Percentiles rank a stretch among this genome's conserved stretches.
phyloP scores from a whole-genome alignment of 2,113 vertebrate genomes.

The Carettochelys insculpta region DNA sequence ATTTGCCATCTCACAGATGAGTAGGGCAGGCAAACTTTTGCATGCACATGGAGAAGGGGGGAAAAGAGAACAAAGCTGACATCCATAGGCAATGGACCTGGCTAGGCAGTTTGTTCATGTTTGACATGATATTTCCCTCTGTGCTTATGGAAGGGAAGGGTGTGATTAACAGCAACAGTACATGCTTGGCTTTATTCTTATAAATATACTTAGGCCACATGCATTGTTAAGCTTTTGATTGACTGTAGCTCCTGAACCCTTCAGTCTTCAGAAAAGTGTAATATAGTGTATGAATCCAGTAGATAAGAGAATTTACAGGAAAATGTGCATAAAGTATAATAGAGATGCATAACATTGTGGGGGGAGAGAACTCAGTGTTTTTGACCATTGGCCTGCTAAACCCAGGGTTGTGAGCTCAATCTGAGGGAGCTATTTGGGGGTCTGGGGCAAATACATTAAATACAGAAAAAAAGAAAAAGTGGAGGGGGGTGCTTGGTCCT shows the following conservation, averaged over 20 bases:
- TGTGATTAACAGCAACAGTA: not conserved
- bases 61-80: slow-evolving; percentile 48
- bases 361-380: too few relatives aligned
- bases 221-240: slow-evolving; percentile 13
- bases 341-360: fast-evolving
- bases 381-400: too few relatives aligned
- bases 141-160: not conserved
- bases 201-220: not conserved
- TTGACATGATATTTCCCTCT: slow-evolving; percentile 9
- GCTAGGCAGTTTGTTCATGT: not conserved
- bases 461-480: too few relatives aligned
- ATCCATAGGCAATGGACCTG: slow-evolving; percentile 42
- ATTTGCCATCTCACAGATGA: slow-evolving; percentile 83
- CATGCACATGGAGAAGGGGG: slow-evolving; percentile 53
- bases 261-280: not conserved
- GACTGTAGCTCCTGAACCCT: not conserved
- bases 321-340: not conserved
- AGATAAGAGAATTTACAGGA: not conserved
- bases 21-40: slow-evolving; percentile 77
- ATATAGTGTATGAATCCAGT: not conserved
- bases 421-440: too few relatives aligned
- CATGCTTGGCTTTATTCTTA: slow-evolving; percentile 14
- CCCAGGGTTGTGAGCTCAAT: too few relatives aligned
- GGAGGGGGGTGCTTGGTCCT: too few relatives aligned
- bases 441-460: too few relatives aligned